Evolutionary conservation across 2,888 invertebrate genomes (phyloP), one percentile per base, ranked within the genome.

Genomic region (Pardosa pseudoannulata): DNA sequence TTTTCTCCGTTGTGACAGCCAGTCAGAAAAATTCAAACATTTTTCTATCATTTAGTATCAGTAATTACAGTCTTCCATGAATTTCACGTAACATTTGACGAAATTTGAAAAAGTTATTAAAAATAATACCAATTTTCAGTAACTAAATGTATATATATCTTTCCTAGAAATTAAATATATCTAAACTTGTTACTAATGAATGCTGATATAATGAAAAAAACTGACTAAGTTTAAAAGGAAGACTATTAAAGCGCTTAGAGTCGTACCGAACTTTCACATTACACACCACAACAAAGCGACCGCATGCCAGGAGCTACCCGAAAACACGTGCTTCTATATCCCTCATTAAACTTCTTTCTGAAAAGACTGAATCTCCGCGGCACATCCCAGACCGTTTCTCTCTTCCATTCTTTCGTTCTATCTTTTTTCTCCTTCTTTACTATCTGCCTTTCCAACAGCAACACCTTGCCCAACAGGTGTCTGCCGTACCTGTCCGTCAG

Each of bases 381-480:
- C 68, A 70, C 85, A 85, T 74, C 79, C 78, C 83, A 50, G 39
- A 83, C 78, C 67, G 72, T 83, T 76, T 83, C 78, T 83, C 83
- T 83, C 56, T 16, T 56, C 46, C 65, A 62, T 67, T 50, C 73
- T 41, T 32, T 67, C 67, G 32, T n/a, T 64, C 62, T 72, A 36
- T 79, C 64, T 27, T 32, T 72, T 65, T 23, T 32, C 65, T 39
- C n/a, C 56, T 56, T 65, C 73, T 64, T n/a, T 29, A 16, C 65
- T 64, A 29, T 67, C 67, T 74, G 29, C 31, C 81, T 65, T 41
- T 71, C 31, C 80, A 56, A 23, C 32, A 73, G 85, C 85, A 86
- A 86, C 85, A 79, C 79, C 85, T 86, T 79, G 74, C 50, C 71
- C 83, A 88, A 88, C 88, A 88, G 88, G 88, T 88, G 83, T 68